A percentile compares a stretch with the other conserved stretches of the same genome.
Evolutionary conservation across 2,888 invertebrate genomes (phyloP).

Genomic region (Dolomedes plantarius): DNA sequence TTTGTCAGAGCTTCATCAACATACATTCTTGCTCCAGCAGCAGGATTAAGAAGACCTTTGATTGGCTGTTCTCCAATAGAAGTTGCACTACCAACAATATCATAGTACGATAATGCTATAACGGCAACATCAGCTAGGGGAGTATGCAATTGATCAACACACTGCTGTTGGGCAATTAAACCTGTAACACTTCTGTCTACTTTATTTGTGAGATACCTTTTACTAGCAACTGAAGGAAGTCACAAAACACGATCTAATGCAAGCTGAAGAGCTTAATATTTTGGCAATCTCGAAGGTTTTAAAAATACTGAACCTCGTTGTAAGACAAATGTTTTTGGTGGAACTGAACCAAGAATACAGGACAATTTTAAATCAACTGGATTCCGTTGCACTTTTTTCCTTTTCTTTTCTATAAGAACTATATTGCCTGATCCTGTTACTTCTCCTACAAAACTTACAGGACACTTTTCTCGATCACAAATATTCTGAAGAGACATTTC

Average conservation of each 20-base stretch:
- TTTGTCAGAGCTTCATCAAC: constrained; percentile 96
- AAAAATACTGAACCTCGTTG: constrained; percentile 79
- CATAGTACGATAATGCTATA: constrained; percentile 87
- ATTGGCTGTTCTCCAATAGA: constrained; percentile 98
- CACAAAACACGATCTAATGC: constrained; percentile 86
- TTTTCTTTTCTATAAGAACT: constrained; percentile 73
- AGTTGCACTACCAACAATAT: constrained; percentile 90
- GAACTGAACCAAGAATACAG: constrained; percentile 92
- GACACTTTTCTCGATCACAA: constrained; percentile 91
- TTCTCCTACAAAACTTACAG: constrained; percentile 93
- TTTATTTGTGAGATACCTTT: constrained; percentile 96
- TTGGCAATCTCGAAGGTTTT: constrained; percentile 79
- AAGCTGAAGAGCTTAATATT: constrained; percentile 81
- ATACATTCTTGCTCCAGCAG: constrained; percentile 93
- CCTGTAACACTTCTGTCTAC: constrained; percentile 80
- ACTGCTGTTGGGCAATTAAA: constrained; percentile 97
- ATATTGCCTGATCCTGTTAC: constrained; percentile 90
- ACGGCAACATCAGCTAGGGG: constrained; percentile 96
- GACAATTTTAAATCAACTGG: constrained; percentile 94
- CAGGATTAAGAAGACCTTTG: constrained; percentile 89
- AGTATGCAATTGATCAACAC: constrained; percentile 97
- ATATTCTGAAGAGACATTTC: constrained; percentile 83
- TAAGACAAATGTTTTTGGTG: constrained; percentile 84
- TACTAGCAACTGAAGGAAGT: constrained; percentile 94
- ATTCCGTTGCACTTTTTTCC: constrained; percentile 76